phyloP scores from a whole-genome alignment of 1,140 invertebrate genomes.

The Drosophila nasuta region DNA sequence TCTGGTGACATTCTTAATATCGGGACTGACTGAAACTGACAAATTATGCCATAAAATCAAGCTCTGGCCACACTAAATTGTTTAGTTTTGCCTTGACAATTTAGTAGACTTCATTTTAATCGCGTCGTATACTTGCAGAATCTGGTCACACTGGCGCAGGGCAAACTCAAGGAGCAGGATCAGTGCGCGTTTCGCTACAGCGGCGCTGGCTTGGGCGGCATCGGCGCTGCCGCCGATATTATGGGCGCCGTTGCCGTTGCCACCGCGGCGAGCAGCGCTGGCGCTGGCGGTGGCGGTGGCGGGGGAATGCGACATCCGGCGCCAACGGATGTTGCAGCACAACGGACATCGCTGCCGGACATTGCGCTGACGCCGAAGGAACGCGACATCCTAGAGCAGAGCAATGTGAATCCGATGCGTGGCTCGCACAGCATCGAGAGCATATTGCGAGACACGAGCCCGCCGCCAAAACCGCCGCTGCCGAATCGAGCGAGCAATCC shows the following conservation, averaged over 20 bases:
- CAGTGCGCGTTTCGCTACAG: conserved; percentile 69
- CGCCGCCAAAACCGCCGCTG: conserved; percentile 94
- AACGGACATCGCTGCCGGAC: conserved; percentile 88
- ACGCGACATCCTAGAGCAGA: conserved; percentile 82
- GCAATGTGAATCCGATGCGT: conserved; percentile 86
- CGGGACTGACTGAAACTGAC: too few species aligned
- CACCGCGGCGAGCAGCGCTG: conserved; percentile 36
- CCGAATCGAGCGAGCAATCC: conserved; percentile 87
- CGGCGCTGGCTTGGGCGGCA: conserved; percentile 57
- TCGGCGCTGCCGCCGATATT: conserved; percentile 69
- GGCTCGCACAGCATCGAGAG: conserved; percentile 91
- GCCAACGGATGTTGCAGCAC: conserved; percentile 49
- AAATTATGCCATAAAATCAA: too few species aligned
- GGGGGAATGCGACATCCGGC: conserved; percentile 45
- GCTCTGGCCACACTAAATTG: neutral
- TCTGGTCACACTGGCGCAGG: conserved; percentile 88
- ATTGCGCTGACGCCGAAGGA: conserved; percentile 91
- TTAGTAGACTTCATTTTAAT: neutral
- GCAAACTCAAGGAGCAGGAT: conserved; percentile 88
- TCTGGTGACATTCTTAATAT: too few species aligned
- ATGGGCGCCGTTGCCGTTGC: conserved; percentile 66
- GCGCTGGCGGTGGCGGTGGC: conserved; percentile 39
- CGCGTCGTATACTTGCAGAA: conserved; percentile 84
- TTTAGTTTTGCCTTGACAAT: neutral
- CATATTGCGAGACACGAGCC: conserved; percentile 87